Conservation (phyloP, 2,797 vertebrate genomes). For the Thunnus albacares region DNA sequence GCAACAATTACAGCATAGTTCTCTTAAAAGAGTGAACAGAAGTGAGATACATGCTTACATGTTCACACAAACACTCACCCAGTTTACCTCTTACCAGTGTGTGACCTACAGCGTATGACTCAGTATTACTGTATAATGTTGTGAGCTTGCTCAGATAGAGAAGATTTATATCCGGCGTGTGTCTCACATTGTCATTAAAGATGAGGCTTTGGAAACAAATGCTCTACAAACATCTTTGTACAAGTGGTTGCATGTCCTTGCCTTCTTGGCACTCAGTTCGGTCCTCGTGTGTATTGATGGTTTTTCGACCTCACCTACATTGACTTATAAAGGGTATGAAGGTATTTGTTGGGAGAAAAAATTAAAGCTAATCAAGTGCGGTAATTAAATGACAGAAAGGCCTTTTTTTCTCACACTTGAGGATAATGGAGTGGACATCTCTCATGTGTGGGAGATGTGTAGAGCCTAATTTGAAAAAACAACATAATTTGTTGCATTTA, state of each 20-base stretch:
- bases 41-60: constrained; percentile 51
- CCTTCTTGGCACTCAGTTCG: constrained; percentile 16
- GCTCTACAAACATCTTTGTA: constrained; percentile 32
- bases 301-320: constrained; percentile 16
- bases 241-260: constrained; percentile 42
- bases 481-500: constrained; percentile 92
- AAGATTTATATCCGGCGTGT: constrained; percentile 7
- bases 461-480: constrained; percentile 87
- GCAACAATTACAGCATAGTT: constrained; percentile 64
- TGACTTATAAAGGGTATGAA: constrained; percentile 64
- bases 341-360: constrained; percentile 73
- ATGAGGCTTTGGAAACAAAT: constrained; percentile 52
- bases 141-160: constrained; percentile 33
- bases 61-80: constrained; percentile 53
- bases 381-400: constrained; percentile 88
- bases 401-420: constrained; percentile 88
- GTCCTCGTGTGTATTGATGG: constrained; percentile 43
- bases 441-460: constrained; percentile 87
- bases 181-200: constrained; percentile 61
- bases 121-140: constrained; percentile 48
- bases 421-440: constrained; percentile 92
- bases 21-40: constrained; percentile 45
- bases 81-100: constrained; percentile 15
- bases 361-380: constrained; percentile 79
- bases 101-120: constrained; percentile 54